Conservation (phyloP, 1,140 invertebrate species). For the Condylostylus longicornis region DNA sequence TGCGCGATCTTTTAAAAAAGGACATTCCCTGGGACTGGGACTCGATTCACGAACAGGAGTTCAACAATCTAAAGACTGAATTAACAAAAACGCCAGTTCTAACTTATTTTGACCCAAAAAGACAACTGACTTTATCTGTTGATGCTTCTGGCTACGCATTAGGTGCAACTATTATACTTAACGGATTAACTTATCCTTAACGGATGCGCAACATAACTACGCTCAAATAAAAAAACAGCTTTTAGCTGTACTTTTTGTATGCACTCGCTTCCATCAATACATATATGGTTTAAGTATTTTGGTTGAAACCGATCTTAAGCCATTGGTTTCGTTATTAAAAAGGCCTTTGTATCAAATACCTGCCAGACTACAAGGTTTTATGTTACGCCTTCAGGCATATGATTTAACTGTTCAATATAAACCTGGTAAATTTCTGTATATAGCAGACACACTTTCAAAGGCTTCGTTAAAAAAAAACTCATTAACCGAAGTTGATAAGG, state of each 20-base stretch:
- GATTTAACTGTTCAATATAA: constrained; percentile 30
- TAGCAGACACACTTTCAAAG: constrained; percentile 32
- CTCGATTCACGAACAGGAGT: constrained; percentile 5
- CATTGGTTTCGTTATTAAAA: constrained; percentile 31
- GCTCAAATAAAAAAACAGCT: constrained; percentile 34
- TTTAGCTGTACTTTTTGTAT: constrained; percentile 28
- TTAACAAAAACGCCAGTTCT: constrained; percentile 19
- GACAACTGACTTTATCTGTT: constrained; percentile 16
- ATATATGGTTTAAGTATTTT: constrained; percentile 16
- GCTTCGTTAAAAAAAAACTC: constrained; percentile 11
- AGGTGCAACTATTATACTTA: constrained; percentile 23
- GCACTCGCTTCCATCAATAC: constrained; percentile 29
- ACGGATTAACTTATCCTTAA: constrained; percentile 19
- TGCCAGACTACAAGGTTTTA: constrained; percentile 21
- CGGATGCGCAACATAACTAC: constrained; percentile 26
- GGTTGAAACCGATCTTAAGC: constrained; percentile 34
- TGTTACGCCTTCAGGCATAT: constrained; percentile 27
- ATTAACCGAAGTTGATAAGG: constrained; percentile 11
- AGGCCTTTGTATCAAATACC: constrained; percentile 30
- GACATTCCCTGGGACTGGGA: constrained; percentile 3
- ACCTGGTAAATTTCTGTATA: constrained; percentile 31
- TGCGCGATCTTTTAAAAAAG: constrained; percentile 12
- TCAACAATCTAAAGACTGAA: constrained; percentile 15
- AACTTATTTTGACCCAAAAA: constrained; percentile 18
- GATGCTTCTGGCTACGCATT: constrained; percentile 24